phyloP scores from a whole-genome alignment of 2,888 invertebrate species.

The Trichogramma dendrolimi region DNA sequence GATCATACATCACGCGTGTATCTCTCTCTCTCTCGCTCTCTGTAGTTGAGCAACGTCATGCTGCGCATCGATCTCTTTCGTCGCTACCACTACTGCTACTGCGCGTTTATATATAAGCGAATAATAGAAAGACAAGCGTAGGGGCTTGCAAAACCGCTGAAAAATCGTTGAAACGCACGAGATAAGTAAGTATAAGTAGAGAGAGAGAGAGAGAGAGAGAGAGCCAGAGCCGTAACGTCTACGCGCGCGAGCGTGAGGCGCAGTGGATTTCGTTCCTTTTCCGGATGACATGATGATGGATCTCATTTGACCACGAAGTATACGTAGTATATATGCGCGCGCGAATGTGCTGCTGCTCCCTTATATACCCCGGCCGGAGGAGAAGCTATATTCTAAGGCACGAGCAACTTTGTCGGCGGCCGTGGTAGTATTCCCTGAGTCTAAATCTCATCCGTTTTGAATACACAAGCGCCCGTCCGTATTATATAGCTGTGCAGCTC shows the following conservation, averaged over 20 bases:
- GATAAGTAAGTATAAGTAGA: slow-evolving; percentile 26
- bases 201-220: slow-evolving; percentile 16
- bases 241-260: background rate
- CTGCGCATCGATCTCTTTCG: slow-evolving; percentile 5
- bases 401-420: too few relatives aligned
- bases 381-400: too few relatives aligned
- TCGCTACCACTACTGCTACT: too few relatives aligned
- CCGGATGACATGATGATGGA: slow-evolving; percentile 46
- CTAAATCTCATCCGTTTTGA: slow-evolving; percentile 22
- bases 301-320: slow-evolving; percentile 43
- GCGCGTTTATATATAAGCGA: background rate
- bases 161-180: slow-evolving; percentile 25
- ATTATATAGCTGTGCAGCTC: too few relatives aligned
- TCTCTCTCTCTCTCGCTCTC: background rate
- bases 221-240: background rate
- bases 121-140: slow-evolving; percentile 7
- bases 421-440: background rate
- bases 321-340: slow-evolving; percentile 12
- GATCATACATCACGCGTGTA: slow-evolving; percentile 6
- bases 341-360: too few relatives aligned
- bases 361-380: too few relatives aligned
- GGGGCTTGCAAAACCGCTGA: slow-evolving; percentile 14
- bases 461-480: too few relatives aligned
- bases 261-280: slow-evolving; percentile 21
- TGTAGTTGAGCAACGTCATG: background rate